A percentile compares a stretch with the other conserved stretches of the same genome.
phyloP scores from a whole-genome alignment of 1,140 invertebrate species.

The Spodoptera litura region DNA sequence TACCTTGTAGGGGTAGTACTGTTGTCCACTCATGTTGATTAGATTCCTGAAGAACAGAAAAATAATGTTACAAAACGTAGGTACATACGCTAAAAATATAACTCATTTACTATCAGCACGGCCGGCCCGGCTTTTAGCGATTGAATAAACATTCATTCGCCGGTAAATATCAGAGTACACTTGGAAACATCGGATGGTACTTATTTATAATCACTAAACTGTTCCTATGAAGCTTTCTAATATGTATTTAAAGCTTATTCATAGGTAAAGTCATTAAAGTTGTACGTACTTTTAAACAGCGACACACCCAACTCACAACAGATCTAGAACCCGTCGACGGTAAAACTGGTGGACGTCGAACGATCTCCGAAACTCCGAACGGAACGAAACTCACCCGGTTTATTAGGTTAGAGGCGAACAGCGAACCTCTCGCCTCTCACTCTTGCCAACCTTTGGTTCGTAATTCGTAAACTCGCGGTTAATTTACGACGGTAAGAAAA shows the following conservation, averaged over 20 bases:
- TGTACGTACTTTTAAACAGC: constrained; percentile 75
- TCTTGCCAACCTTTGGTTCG: constrained; percentile 64
- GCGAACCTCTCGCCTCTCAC: constrained; percentile 73
- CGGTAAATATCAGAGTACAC: constrained; percentile 49
- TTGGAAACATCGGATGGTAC: constrained; percentile 24
- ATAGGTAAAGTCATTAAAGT: constrained; percentile 44
- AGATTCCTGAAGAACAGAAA: constrained; percentile 70
- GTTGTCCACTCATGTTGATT: constrained; percentile 83
- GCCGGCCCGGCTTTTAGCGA: constrained; percentile 76
- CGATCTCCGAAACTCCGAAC: constrained; percentile 60
- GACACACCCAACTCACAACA: constrained; percentile 73
- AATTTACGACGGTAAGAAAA: background rate
- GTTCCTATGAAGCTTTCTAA: background rate
- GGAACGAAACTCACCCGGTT: constrained; percentile 67
- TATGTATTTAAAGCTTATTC: constrained; percentile 3
- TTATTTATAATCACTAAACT: constrained; percentile 20
- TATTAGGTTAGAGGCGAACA: constrained; percentile 62
- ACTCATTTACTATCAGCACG: constrained; percentile 64
- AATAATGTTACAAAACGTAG: constrained; percentile 61
- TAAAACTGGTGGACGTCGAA: background rate
- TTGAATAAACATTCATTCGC: constrained; percentile 64
- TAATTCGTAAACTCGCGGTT: no score
- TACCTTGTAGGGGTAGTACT: constrained; percentile 86
- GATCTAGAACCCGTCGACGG: constrained; percentile 2
- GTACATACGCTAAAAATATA: constrained; percentile 71